phyloP scores from a whole-genome alignment of 1,140 invertebrate genomes.

The Heliconius eleuchia region DNA sequence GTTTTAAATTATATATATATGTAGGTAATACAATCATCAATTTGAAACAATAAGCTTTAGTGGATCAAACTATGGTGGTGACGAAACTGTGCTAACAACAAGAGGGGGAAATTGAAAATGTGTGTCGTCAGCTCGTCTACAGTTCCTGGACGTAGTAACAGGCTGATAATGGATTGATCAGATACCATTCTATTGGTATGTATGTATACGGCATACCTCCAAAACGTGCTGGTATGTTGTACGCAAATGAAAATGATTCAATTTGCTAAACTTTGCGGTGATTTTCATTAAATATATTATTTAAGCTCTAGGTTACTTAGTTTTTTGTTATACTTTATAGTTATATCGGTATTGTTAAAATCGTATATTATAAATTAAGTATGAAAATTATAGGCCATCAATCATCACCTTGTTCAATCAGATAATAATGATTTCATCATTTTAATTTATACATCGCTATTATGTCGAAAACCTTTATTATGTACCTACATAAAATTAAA shows the following conservation, averaged over 20 bases:
- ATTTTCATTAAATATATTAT: background rate
- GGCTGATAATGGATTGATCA: slow-evolving; percentile 73
- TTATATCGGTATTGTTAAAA: background rate
- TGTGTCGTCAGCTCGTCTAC: slow-evolving; percentile 73
- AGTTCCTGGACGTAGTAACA: slow-evolving; percentile 61
- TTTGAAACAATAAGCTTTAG: background rate
- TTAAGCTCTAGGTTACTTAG: background rate
- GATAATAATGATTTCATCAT: background rate
- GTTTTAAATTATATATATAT: background rate
- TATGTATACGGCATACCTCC: background rate
- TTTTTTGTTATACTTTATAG: background rate
- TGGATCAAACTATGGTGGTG: slow-evolving; percentile 70
- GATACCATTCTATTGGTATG: slow-evolving; percentile 56
- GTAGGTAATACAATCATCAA: background rate
- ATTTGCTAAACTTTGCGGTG: background rate
- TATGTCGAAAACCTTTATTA: background rate
- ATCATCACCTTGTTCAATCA: background rate
- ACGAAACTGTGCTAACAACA: slow-evolving; percentile 62
- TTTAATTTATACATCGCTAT: background rate
- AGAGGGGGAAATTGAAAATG: slow-evolving; percentile 75
- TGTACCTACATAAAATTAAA: too few relatives aligned
- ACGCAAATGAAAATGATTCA: background rate
- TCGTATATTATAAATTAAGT: background rate
- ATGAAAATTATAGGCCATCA: background rate
- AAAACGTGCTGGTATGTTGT: background rate